Conservation (phyloP, 1,140 invertebrate genomes). For the Apis florea region DNA sequence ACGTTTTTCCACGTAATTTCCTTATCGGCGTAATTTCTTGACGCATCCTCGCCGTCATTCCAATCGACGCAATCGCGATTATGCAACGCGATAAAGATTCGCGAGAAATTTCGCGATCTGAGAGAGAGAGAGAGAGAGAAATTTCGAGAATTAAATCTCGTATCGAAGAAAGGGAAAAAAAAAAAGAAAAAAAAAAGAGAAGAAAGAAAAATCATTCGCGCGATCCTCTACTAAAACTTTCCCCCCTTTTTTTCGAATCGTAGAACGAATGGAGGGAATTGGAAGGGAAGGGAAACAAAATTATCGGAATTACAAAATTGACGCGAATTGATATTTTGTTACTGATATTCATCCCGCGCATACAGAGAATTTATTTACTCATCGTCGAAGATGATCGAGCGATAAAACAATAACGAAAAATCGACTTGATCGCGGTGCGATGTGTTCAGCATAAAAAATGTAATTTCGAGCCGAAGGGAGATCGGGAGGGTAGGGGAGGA, state of each 20-base stretch:
- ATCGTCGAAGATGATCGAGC: background rate
- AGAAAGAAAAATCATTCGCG: too few relatives aligned
- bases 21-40: background rate
- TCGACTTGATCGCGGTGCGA: background rate
- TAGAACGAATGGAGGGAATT: too few relatives aligned
- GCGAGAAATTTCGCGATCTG: background rate
- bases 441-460: slow-evolving; percentile 12
- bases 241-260: too few relatives aligned
- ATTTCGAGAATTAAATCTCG: too few relatives aligned
- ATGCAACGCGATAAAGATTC: background rate
- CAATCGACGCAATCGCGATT: background rate
- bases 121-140: background rate
- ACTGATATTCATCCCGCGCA: too few relatives aligned
- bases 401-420: background rate
- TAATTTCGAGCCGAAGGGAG: background rate
- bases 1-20: background rate
- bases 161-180: too few relatives aligned
- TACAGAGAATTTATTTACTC: background rate
- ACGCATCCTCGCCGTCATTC: background rate
- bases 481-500: too few relatives aligned
- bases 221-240: too few relatives aligned
- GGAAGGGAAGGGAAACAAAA: background rate
- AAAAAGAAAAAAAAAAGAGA: too few relatives aligned
- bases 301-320: background rate
- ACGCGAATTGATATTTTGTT: background rate